Base-by-base conservation (phyloP, 2,888 invertebrate genomes). In the Morpho achilles region DNA sequence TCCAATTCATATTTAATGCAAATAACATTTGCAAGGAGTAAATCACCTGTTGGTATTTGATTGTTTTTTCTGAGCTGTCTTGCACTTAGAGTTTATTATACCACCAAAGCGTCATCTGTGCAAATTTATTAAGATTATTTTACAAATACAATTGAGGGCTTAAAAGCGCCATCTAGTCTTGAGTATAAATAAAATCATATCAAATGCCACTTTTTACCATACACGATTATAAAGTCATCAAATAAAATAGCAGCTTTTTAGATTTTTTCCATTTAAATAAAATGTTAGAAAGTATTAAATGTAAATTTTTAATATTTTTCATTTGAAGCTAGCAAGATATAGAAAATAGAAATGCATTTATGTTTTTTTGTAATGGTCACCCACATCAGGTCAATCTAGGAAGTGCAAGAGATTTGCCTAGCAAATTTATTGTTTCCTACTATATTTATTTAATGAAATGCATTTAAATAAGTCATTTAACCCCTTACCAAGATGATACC, bases 371-470 rank as follows among this genome's bases (percentile, higher is more conserved):
- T 53, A 65, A 71, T 82, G 68, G 77, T 73, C 75, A 83, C 79
- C 70, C 75, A 63, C 75, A 63, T 69, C 68, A 56, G 59, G 59
- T 62, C 56, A 63, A 64, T 67, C 64, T 53, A 76, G 84, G 81
- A 88, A 87, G 84, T 87, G 84, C 84, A 82, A 77, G 76, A 73
- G 10, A 73, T 70, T 69, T 74, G 74, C 69, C 79, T 71, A 71
- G 76, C 69, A 77, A 72, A 74, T 78, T 72, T 80, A 79, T 80
- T 71, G 62, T 77, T 83, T 79, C 77, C 73, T 77, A 73, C 80
- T 80, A 75, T 75, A 80, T 80, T 77, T 77, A 74, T 62, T 73
- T 75, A 79, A 71, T 69, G 69, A 69, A 72, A 77, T 80, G 79
- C 73, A 75, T 76, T 69, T 77, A 80, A 71, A 71, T 75, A 72